Conservation (phyloP, 2,113 vertebrate genomes). For the Trochalopteron elliotii region DNA sequence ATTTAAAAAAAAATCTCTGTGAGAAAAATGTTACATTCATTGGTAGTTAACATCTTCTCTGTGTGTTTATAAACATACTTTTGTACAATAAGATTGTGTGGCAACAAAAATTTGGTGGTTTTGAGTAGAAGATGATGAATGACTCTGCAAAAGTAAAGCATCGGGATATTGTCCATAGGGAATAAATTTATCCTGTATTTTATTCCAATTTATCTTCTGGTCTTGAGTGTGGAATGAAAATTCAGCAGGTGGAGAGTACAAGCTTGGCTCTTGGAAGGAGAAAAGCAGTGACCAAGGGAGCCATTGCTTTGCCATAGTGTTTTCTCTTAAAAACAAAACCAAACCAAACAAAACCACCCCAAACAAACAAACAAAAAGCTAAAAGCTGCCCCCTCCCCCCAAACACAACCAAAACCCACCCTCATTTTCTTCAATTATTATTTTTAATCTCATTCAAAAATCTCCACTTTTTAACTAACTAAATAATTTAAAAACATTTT, state of each 20-base stretch:
- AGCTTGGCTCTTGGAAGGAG: not conserved
- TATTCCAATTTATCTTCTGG: not conserved
- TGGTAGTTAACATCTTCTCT: not conserved
- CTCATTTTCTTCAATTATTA: not conserved
- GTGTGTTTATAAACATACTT: not conserved
- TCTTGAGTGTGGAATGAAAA: not conserved
- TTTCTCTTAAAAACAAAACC: not conserved
- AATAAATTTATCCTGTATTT: not conserved
- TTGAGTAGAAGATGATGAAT: not conserved
- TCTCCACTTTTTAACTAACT: not conserved
- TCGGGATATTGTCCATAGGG: not conserved
- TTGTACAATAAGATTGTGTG: not conserved
- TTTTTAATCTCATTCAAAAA: not conserved
- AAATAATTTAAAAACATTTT: not conserved
- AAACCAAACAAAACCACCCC: too few relatives aligned
- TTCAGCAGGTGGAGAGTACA: not conserved
- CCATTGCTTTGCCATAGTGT: not conserved
- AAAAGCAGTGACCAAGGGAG: not conserved
- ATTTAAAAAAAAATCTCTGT: not conserved
- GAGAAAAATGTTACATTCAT: not conserved
- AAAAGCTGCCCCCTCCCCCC: fast-evolving
- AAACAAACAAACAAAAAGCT: not conserved
- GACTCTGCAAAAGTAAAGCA: not conserved
- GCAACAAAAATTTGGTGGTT: not conserved
- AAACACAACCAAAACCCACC: not conserved